A percentile compares a stretch with the other conserved stretches of the same genome.
Conservation (phyloP, 2,888 invertebrate genomes). For the Dermolepida albohirtum region DNA sequence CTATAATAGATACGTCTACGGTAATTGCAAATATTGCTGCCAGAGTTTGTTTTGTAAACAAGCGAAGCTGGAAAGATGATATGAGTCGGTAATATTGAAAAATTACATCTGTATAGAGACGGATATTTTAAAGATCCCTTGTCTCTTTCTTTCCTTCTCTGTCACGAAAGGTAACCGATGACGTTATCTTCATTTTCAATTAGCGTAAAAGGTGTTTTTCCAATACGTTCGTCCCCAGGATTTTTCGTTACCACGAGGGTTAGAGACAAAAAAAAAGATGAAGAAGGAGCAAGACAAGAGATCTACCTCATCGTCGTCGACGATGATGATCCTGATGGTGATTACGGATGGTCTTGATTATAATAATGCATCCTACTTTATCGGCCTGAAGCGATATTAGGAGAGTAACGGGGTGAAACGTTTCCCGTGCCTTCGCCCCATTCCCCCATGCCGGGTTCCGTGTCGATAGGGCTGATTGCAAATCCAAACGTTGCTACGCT, state of each 20-base stretch:
- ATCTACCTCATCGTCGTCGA: not conserved
- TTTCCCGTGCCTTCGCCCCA: conserved; percentile 40
- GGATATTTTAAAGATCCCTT: conserved; percentile 13
- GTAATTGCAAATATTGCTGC: too few relatives aligned
- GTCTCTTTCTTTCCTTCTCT: not conserved
- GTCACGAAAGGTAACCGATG: conserved; percentile 13
- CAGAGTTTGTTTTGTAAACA: too few relatives aligned
- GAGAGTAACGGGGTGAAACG: conserved; percentile 51
- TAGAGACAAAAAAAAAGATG: not conserved
- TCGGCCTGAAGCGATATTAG: conserved; percentile 63
- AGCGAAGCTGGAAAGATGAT: not conserved
- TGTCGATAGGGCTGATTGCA: too few relatives aligned
- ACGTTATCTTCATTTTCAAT: conserved; percentile 57
- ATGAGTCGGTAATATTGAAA: conserved; percentile 48
- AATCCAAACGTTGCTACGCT: too few relatives aligned
- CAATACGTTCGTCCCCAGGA: conserved; percentile 19
- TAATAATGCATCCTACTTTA: conserved; percentile 60
- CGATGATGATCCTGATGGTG: not conserved
- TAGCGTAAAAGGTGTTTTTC: conserved; percentile 63
- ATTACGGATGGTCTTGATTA: conserved; percentile 29
- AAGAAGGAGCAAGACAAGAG: not conserved
- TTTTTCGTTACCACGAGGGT: not conserved
- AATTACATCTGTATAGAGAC: conserved; percentile 41
- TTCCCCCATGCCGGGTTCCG: conserved; percentile 31
- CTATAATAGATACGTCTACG: too few relatives aligned